Conservation (phyloP, 2,113 vertebrate genomes). For the Mobula hypostoma region DNA sequence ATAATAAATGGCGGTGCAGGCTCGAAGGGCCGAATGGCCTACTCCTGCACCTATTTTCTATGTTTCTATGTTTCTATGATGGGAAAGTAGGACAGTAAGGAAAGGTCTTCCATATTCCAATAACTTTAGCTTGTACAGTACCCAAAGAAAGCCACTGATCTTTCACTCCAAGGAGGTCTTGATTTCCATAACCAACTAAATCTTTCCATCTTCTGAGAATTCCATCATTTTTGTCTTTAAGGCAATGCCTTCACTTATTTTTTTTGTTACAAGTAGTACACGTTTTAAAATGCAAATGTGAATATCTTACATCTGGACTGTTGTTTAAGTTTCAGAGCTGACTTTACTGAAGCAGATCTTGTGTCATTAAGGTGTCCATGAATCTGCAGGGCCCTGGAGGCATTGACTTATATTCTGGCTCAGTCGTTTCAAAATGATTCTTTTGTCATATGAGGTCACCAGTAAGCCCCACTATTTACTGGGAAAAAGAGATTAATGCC, state of each 20-base stretch:
- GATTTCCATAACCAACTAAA: background rate
- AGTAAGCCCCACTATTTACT: background rate
- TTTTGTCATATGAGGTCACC: background rate
- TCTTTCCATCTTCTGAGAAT: background rate
- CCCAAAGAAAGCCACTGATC: background rate
- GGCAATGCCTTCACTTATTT: background rate
- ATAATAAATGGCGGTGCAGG: no score
- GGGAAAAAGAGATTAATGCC: background rate
- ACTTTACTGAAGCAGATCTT: background rate
- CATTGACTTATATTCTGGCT: background rate
- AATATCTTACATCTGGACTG: slow-evolving; percentile 12
- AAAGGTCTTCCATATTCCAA: background rate
- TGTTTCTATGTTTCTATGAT: no score
- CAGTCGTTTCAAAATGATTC: background rate
- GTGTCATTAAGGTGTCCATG: background rate
- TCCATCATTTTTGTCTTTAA: background rate
- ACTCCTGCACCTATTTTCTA: no score
- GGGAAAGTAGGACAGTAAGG: background rate
- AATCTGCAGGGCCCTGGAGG: background rate
- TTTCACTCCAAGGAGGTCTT: background rate
- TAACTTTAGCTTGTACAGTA: background rate
- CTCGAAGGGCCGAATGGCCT: no score
- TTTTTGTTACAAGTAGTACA: background rate
- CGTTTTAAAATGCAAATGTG: background rate
- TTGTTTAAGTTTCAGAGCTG: background rate